These are phyloP conservation scores for Nomada fabriciana DNA, from an alignment of 2,888 invertebrate species.

Conservation along the genomic window DNA sequence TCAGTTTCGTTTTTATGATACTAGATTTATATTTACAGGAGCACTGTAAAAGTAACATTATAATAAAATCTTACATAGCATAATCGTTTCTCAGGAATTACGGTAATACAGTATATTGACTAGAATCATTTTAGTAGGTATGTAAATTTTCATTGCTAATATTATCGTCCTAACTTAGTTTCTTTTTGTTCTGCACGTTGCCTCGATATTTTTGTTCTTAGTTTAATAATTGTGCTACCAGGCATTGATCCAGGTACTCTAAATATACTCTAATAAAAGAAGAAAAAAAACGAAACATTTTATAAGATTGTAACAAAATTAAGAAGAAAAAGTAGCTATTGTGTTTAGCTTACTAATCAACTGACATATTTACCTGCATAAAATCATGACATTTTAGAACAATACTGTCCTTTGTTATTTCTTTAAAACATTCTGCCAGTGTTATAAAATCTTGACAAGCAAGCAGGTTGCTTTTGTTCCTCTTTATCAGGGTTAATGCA, in stretches of 20 bases:
- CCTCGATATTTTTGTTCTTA: constrained; percentile 87
- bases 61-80: constrained; percentile 63
- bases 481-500: constrained; percentile 92
- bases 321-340: background rate
- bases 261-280: constrained; percentile 90
- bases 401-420: constrained; percentile 91
- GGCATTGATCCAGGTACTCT: constrained; percentile 92
- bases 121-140: constrained; percentile 72
- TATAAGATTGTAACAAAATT: constrained; percentile 83
- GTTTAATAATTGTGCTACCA: constrained; percentile 87
- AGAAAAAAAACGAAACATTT: constrained; percentile 73
- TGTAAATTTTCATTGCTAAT: constrained; percentile 55
- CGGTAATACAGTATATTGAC: constrained; percentile 70
- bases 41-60: constrained; percentile 54
- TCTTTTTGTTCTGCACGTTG: constrained; percentile 85
- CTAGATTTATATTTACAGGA: constrained; percentile 57
- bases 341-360: background rate
- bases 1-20: constrained; percentile 24
- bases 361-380: constrained; percentile 88
- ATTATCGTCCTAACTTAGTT: constrained; percentile 79
- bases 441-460: constrained; percentile 92
- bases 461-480: constrained; percentile 90
- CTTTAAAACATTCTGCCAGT: constrained; percentile 92
- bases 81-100: constrained; percentile 51
- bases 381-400: constrained; percentile 95